Conservation (phyloP, 37 sponge, comb jelly and placozoan genomes). For the Dysidea cf. avara region DNA sequence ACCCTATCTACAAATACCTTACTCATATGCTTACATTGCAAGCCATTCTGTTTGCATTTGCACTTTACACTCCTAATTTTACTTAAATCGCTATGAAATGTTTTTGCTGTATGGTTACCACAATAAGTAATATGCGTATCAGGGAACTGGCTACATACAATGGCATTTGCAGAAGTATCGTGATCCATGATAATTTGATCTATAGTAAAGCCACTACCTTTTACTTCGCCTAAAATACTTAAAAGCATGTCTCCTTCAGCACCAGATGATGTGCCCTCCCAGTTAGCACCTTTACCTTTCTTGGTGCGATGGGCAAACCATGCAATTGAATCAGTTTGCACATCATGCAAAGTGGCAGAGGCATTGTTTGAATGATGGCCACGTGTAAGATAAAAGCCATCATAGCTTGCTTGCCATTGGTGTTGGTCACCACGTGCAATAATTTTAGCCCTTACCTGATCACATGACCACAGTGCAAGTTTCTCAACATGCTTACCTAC, state of each 20-base stretch:
- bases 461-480: too few species aligned
- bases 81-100: conserved; percentile 17
- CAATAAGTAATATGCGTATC: conserved; percentile 20
- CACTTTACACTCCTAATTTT: conserved; percentile 16
- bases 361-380: not conserved
- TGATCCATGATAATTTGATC: conserved; percentile 24
- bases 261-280: conserved; percentile 19
- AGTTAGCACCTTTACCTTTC: not conserved
- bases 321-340: not conserved
- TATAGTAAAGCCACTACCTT: conserved; percentile 12
- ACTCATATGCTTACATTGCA: conserved; percentile 19
- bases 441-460: too few species aligned
- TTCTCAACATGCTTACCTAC: too few species aligned
- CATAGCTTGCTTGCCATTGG: too few species aligned
- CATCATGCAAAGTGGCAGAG: conserved; percentile 3
- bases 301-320: conserved; percentile 1
- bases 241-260: conserved; percentile 26
- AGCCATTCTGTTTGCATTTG: not conserved
- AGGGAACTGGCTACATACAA: conserved; percentile 19
- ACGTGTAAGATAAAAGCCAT: too few species aligned
- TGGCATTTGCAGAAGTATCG: conserved; percentile 27
- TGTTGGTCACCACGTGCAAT: too few species aligned
- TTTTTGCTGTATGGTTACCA: conserved; percentile 25
- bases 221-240: conserved; percentile 17
- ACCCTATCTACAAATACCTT: conserved; percentile 8